Conservation (phyloP, 2,888 invertebrate genomes). For the Cremastinae sp. region DNA sequence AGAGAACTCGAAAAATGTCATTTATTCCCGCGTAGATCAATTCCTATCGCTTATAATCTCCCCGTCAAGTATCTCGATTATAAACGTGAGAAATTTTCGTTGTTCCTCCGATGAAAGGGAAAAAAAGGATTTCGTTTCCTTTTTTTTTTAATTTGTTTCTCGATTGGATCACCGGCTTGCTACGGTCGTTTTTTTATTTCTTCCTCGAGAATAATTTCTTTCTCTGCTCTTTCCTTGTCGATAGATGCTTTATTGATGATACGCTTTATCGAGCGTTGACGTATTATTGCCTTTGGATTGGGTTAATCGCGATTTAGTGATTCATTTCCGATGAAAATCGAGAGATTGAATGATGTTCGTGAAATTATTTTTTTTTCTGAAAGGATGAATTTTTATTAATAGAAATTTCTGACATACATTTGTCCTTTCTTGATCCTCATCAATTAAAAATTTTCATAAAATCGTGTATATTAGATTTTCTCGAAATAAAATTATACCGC, state of each 20-base stretch:
- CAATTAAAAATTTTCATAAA: too few species aligned
- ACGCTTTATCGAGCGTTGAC: too few species aligned
- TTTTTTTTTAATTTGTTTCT: not conserved
- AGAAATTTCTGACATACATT: too few species aligned
- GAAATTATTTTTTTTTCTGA: too few species aligned
- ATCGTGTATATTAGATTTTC: too few species aligned
- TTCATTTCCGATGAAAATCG: too few species aligned
- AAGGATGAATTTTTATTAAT: too few species aligned
- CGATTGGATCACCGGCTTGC: not conserved
- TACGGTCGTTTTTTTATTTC: not conserved
- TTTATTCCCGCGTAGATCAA: slow-evolving; percentile 31
- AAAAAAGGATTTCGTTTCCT: not conserved
- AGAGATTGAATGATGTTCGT: too few species aligned
- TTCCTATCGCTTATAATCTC: slow-evolving; percentile 23
- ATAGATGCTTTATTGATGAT: slow-evolving; percentile 78
- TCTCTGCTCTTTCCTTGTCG: slow-evolving; percentile 55
- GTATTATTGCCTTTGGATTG: too few species aligned
- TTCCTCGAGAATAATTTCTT: slow-evolving; percentile 6
- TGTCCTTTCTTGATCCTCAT: too few species aligned
- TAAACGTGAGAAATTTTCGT: slow-evolving; percentile 36
- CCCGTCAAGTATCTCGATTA: slow-evolving; percentile 19
- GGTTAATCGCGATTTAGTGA: too few species aligned
- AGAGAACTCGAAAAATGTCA: slow-evolving; percentile 39
- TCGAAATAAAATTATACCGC: too few species aligned
- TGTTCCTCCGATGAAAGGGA: not conserved